Evolutionary conservation across 2,797 vertebrate genomes (phyloP), one percentile per base, ranked within the genome.

Genomic region (Apogon talboti): DNA sequence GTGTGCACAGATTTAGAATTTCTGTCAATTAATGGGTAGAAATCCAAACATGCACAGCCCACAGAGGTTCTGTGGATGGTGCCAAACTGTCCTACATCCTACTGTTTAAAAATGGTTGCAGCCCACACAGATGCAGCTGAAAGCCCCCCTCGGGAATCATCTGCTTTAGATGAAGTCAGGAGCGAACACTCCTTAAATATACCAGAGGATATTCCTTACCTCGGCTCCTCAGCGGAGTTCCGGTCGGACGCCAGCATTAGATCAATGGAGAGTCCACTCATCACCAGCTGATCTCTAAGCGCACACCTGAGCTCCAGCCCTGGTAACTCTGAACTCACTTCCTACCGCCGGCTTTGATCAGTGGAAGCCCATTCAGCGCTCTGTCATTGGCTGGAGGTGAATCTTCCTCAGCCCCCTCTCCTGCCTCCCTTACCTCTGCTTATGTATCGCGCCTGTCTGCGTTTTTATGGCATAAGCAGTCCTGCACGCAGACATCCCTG

Each of bases 281-380:
- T 83, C 85, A 85, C 89, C 85, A 81, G 81, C 84, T 66, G 74
- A 76, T 71, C 30, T 76, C 62, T 67, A 67, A 70, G 47, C 21
- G 35, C 66, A 71, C 81, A 86, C 87, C 88, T 84, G 76, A 78
- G 62, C 81, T 75, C 49, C 51, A 13, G 55, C 57, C 54, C 59
- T 71, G 12, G 46, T 61, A 78, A 74, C 75, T 86, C 83, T 75
- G 61, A 54, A 77, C 65, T 81, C 79, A 80, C 80, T 81, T 84
- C 63, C 52, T 37, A 41, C 57, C 76, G 44, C 11, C 71, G 33
- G 76, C 71, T 79, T 57, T 62, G 49, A 77, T 67, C 57, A 64
- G 33, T 10, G 4, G 40, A 18, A 77, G 30, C 24, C 30, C 56
- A 48, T 72, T 61, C 60, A 45, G 33, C 8, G 24, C 10, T 62